A percentile compares a stretch with the other conserved stretches of the same genome.
phyloP scores from a whole-genome alignment of 23 tunicate species.

The Phallusia fumigata region DNA sequence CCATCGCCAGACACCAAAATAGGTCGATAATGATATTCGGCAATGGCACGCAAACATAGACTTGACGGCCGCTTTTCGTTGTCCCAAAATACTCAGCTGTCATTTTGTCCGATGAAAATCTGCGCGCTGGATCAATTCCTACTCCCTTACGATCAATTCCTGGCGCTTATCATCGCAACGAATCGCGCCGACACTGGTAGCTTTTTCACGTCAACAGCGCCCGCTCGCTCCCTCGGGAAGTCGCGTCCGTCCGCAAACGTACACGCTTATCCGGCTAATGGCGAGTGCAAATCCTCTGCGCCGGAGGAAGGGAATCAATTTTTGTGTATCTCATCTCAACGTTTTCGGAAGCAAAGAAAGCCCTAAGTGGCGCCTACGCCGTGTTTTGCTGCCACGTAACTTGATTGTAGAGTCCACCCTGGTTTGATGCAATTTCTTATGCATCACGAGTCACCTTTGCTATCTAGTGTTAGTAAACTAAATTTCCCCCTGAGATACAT shows the following conservation, averaged over 20 bases:
- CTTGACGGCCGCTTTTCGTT: neutral
- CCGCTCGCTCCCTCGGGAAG: neutral
- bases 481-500: too few species aligned
- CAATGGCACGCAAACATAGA: neutral
- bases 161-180: neutral
- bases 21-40: neutral
- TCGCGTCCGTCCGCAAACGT: neutral
- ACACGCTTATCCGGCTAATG: slow-evolving; percentile 4
- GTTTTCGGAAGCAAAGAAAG: too few species aligned
- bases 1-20: too few species aligned
- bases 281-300: neutral
- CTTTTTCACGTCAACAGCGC: neutral
- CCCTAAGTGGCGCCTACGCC: neutral
- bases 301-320: neutral
- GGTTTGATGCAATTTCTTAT: too few species aligned
- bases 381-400: neutral
- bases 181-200: neutral
- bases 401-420: neutral
- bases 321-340: neutral
- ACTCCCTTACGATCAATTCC: neutral
- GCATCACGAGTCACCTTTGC: too few species aligned
- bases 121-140: neutral
- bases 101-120: neutral
- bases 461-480: too few species aligned
- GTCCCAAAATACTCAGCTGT: slow-evolving; percentile 5